These are phyloP conservation scores for Drosophila bifasciata DNA, from an alignment of 1,140 invertebrate genomes.

Conservation along the genomic window DNA sequence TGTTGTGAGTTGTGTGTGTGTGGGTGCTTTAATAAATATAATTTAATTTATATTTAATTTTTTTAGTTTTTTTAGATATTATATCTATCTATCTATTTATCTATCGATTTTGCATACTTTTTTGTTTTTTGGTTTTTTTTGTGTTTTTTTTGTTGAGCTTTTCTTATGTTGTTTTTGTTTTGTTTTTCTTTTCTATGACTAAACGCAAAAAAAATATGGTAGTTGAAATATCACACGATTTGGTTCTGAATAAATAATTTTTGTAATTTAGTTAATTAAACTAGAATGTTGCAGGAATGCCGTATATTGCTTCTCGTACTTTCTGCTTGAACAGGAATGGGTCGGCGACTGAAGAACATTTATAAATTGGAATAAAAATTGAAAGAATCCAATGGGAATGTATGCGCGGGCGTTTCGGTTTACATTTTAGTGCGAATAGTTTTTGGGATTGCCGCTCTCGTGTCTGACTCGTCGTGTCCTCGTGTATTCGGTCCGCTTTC, in stretches of 20 bases:
- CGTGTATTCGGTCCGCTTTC: constrained; percentile 31
- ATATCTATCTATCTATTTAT: constrained; percentile 16
- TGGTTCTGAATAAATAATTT: constrained; percentile 50
- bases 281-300: constrained; percentile 54
- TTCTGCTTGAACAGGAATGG: constrained; percentile 24
- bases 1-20: constrained; percentile 5
- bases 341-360: constrained; percentile 29
- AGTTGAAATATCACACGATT: constrained; percentile 67
- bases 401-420: constrained; percentile 42
- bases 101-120: constrained; percentile 53
- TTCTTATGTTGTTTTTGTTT: background rate
- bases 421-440: constrained; percentile 59
- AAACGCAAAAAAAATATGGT: constrained; percentile 49
- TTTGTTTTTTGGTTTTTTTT: constrained; percentile 42
- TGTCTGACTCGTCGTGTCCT: constrained; percentile 11
- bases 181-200: constrained; percentile 55
- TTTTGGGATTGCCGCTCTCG: background rate
- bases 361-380: constrained; percentile 66
- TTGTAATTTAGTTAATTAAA: constrained; percentile 34
- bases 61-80: constrained; percentile 29
- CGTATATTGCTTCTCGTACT: constrained; percentile 13
- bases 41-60: constrained; percentile 34
- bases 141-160: constrained; percentile 28
- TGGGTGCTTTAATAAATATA: constrained; percentile 34
- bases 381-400: constrained; percentile 33